Percentiles rank a stretch among this genome's conserved stretches.
These are phyloP conservation scores for Tonatia bakeri DNA, from an alignment of 2,113 vertebrate species.

Conservation along the genomic window DNA sequence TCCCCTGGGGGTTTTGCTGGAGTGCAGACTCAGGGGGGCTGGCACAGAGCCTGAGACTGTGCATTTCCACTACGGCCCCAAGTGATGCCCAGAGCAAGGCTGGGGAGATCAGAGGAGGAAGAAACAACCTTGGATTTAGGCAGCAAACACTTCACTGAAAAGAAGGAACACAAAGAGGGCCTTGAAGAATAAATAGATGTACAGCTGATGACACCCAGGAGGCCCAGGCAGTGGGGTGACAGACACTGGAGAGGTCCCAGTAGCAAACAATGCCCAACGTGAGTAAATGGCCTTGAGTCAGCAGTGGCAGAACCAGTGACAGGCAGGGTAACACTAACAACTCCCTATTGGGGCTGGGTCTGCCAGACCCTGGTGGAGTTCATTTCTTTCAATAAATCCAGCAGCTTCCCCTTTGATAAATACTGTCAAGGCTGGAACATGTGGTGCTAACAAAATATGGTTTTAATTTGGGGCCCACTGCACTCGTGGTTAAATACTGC, in stretches of 20 bases:
- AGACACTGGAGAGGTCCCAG: accelerated
- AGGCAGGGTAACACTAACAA: not conserved
- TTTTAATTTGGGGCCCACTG: constrained; percentile 66
- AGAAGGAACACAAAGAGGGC: not conserved
- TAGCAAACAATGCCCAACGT: not conserved
- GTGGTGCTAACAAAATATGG: constrained; percentile 71
- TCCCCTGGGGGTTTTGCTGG: not conserved
- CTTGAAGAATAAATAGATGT: not conserved
- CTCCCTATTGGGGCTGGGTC: not conserved
- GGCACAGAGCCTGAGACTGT: not conserved
- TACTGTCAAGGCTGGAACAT: constrained; percentile 55
- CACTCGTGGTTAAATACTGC: constrained; percentile 25
- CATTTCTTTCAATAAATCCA: constrained; percentile 65
- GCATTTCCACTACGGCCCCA: not conserved
- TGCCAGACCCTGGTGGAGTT: constrained; percentile 49
- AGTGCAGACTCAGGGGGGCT: not conserved
- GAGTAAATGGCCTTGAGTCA: not conserved
- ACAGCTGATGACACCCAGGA: not conserved
- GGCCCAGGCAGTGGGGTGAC: not conserved
- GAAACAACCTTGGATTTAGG: not conserved
- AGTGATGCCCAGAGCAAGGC: not conserved
- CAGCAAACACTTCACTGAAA: not conserved
- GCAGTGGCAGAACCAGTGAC: not conserved
- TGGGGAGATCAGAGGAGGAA: not conserved
- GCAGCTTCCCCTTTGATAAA: constrained; percentile 63